phyloP scores from a whole-genome alignment of 1,140 invertebrate species.

The Macrotrachela quadricornifera region DNA sequence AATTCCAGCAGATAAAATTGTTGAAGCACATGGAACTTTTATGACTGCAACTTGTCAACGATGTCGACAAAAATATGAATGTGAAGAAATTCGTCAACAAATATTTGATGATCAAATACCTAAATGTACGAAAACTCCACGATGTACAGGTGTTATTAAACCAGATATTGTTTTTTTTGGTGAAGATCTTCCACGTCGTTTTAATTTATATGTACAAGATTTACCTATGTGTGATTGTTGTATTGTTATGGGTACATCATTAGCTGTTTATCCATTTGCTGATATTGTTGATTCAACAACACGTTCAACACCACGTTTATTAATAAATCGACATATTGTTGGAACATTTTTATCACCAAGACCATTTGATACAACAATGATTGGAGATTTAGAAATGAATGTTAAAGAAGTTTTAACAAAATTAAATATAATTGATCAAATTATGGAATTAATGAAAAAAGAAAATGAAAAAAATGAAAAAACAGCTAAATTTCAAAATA shows the following conservation, averaged over 20 bases:
- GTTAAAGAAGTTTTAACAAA: too few relatives aligned
- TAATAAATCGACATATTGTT: conserved; percentile 26
- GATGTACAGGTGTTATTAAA: conserved; percentile 22
- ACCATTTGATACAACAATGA: conserved; percentile 17
- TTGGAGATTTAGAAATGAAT: not conserved
- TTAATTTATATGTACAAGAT: conserved; percentile 26
- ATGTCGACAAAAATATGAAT: conserved; percentile 48
- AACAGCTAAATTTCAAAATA: too few relatives aligned
- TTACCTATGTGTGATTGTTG: conserved; percentile 25
- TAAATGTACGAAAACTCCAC: not conserved
- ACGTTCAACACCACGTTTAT: conserved; percentile 19
- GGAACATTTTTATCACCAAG: conserved; percentile 19
- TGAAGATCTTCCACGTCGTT: conserved; percentile 27
- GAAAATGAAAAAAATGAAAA: too few relatives aligned
- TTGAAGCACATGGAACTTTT: conserved; percentile 83
- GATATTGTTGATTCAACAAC: conserved; percentile 24
- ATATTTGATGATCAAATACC: conserved; percentile 4
- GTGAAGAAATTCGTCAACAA: conserved; percentile 22
- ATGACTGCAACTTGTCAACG: conserved; percentile 60
- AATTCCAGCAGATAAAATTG: conserved; percentile 56
- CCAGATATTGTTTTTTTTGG: conserved; percentile 33
- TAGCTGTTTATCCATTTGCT: conserved; percentile 32
- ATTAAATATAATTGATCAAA: too few relatives aligned
- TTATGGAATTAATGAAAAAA: too few relatives aligned
- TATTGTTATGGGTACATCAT: conserved; percentile 29